phyloP scores from a whole-genome alignment of 2,888 invertebrate species.

The Helobdella robusta region DNA sequence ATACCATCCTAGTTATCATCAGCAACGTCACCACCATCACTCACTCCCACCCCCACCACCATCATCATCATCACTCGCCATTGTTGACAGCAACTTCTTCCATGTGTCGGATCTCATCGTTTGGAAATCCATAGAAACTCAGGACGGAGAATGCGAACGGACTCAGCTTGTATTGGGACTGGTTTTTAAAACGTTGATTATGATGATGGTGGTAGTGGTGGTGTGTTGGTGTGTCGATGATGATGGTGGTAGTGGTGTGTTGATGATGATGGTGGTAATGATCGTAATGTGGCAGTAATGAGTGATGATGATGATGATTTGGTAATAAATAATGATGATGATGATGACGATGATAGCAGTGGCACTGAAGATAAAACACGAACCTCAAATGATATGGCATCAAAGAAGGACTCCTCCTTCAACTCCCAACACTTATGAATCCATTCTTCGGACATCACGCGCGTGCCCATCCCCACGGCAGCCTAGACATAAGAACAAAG shows the following conservation, averaged over 20 bases:
- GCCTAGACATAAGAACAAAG: constrained; percentile 58
- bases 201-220: constrained; percentile 46
- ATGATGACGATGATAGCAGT: too few species aligned
- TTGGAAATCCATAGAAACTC: constrained; percentile 78
- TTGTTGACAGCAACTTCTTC: constrained; percentile 75
- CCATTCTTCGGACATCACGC: constrained; percentile 80
- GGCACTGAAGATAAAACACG: too few species aligned
- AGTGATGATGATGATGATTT: too few species aligned
- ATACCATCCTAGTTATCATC: too few species aligned
- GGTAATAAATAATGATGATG: too few species aligned
- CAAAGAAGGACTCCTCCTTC: constrained; percentile 57
- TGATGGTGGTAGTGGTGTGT: not conserved
- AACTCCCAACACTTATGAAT: constrained; percentile 73
- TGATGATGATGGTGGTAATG: constrained; percentile 4
- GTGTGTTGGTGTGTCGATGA: not conserved
- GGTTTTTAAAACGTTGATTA: too few species aligned
- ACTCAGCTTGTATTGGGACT: constrained; percentile 62
- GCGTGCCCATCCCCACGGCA: constrained; percentile 77
- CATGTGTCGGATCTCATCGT: constrained; percentile 84
- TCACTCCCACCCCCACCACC: too few species aligned
- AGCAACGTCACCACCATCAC: too few species aligned
- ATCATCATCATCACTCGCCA: too few species aligned
- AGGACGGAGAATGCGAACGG: constrained; percentile 78
- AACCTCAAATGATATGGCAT: too few species aligned
- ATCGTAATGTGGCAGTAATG: not conserved